These are phyloP conservation scores for Pipistrellus kuhlii DNA, from an alignment of 2,797 vertebrate genomes.

Conservation along the genomic window DNA sequence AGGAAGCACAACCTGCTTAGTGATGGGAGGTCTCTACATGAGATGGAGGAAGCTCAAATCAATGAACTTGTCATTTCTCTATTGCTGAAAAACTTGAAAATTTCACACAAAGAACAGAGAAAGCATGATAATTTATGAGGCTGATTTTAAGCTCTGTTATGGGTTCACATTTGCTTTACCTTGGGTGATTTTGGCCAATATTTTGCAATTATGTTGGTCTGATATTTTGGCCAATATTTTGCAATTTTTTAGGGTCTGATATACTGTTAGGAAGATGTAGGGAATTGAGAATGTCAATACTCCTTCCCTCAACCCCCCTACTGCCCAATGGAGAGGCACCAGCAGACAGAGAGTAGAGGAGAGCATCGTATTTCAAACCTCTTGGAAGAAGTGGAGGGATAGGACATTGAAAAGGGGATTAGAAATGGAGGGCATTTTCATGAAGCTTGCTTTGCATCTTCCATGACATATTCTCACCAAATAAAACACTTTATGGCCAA, in stretches of 20 bases:
- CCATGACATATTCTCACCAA: background rate
- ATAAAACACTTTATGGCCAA: background rate
- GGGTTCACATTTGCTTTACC: background rate
- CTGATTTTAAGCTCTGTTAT: background rate
- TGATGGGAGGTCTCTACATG: background rate
- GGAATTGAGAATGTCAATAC: background rate
- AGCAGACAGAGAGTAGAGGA: background rate
- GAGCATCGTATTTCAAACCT: background rate
- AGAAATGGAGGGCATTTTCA: background rate
- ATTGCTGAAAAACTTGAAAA: background rate
- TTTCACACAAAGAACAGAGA: background rate
- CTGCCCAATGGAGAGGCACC: background rate
- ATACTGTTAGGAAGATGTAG: background rate
- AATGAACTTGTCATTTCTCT: background rate
- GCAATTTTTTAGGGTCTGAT: background rate
- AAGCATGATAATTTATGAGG: background rate
- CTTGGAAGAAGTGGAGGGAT: background rate
- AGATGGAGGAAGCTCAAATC: background rate
- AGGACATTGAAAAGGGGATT: background rate
- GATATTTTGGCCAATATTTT: conserved; percentile 31
- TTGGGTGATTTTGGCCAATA: conserved; percentile 14
- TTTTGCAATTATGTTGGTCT: background rate
- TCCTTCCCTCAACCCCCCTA: background rate
- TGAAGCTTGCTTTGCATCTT: background rate
- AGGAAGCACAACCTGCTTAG: background rate